These are phyloP conservation scores for Drosophila kurseongensis DNA, from an alignment of 1,140 invertebrate genomes.

Conservation along the genomic window DNA sequence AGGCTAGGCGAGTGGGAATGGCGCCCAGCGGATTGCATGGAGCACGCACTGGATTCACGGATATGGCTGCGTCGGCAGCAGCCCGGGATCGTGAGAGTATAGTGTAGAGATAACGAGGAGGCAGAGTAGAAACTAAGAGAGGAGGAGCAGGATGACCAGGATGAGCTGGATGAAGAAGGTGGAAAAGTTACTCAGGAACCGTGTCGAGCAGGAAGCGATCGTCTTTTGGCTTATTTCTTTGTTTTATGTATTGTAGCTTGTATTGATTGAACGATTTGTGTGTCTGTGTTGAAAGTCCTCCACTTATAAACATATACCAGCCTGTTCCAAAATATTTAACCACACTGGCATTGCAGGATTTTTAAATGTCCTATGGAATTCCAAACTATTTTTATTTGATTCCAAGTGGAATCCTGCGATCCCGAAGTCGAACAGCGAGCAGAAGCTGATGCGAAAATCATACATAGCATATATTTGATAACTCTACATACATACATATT, in stretches of 20 bases:
- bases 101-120: constrained; percentile 59
- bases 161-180: constrained; percentile 15
- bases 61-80: constrained; percentile 58
- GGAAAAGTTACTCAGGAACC: constrained; percentile 77
- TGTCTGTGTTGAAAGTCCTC: constrained; percentile 50
- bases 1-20: constrained; percentile 68
- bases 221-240: constrained; percentile 71
- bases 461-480: constrained; percentile 45
- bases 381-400: constrained; percentile 4
- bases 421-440: constrained; percentile 13
- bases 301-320: constrained; percentile 13
- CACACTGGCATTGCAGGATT: constrained; percentile 1
- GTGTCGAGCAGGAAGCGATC: constrained; percentile 73
- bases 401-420: constrained; percentile 13
- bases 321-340: constrained; percentile 30
- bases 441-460: constrained; percentile 16
- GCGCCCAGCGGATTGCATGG: constrained; percentile 65
- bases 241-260: constrained; percentile 72
- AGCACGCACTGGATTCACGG: constrained; percentile 66
- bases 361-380: constrained; percentile 7
- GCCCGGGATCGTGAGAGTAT: constrained; percentile 83
- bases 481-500: constrained; percentile 48
- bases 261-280: constrained; percentile 63
- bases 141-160: constrained; percentile 1
- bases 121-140: constrained; percentile 16